Evolutionary conservation across 1,140 invertebrate species (phyloP).

Genomic region (Coptotermes formosanus): DNA sequence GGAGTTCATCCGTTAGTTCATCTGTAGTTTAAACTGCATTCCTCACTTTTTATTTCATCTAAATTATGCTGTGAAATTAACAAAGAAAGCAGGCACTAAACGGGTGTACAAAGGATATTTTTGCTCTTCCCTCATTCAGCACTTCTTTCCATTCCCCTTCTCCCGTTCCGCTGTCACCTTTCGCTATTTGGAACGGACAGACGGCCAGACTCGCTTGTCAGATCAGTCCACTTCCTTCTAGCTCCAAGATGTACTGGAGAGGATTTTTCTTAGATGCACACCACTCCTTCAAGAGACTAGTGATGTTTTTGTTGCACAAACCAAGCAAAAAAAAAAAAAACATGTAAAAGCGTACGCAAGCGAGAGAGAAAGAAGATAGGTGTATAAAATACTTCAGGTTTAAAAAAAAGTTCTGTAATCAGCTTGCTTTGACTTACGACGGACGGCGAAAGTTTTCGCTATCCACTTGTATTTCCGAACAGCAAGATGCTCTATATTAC

Average conservation of each 20-base stretch:
- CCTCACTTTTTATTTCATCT: too few relatives aligned
- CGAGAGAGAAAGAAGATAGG: neutral
- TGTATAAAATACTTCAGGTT: neutral
- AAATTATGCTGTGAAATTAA: too few relatives aligned
- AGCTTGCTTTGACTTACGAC: neutral
- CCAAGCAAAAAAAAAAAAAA: neutral
- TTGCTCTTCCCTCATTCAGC: neutral
- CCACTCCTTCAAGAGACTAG: neutral
- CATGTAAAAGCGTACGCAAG: neutral
- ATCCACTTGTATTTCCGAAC: neutral
- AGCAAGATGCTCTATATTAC: neutral
- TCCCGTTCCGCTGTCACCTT: neutral
- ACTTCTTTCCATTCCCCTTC: neutral
- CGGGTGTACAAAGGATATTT: too few relatives aligned
- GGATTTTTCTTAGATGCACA: neutral
- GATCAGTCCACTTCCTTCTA: neutral
- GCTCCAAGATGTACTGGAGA: neutral
- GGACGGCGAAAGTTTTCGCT: slow-evolving; percentile 7
- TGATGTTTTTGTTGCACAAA: neutral
- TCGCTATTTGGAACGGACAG: neutral
- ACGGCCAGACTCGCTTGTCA: neutral
- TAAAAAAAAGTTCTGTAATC: neutral
- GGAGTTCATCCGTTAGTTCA: too few relatives aligned
- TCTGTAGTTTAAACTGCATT: too few relatives aligned
- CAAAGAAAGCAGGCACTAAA: too few relatives aligned